Percentiles rank a stretch among this genome's conserved stretches.
phyloP scores from a whole-genome alignment of 2,113 vertebrate species.

The Gambusia affinis region DNA sequence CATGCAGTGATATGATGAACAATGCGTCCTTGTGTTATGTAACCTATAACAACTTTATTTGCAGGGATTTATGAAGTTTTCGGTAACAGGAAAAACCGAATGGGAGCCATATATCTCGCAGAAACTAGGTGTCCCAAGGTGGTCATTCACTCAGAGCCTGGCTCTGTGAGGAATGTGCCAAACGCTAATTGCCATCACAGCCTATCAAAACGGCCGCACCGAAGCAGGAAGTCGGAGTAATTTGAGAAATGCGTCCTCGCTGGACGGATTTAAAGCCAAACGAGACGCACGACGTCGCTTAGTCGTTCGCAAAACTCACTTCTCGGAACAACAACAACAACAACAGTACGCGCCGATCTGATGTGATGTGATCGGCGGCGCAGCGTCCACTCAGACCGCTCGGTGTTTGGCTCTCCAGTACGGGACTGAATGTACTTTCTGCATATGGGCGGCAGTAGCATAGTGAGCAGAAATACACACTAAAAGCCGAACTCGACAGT shows the following conservation, averaged over 20 bases:
- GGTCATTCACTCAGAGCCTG: slow-evolving; percentile 35
- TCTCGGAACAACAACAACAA: slow-evolving; percentile 15
- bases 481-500: neutral
- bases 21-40: neutral
- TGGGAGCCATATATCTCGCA: neutral
- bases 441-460: slow-evolving; percentile 70
- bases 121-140: slow-evolving; percentile 30
- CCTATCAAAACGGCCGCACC: slow-evolving; percentile 63
- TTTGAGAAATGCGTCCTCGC: slow-evolving; percentile 52
- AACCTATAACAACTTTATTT: neutral
- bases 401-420: slow-evolving; percentile 50
- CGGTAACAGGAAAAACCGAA: neutral
- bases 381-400: slow-evolving; percentile 34
- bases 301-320: slow-evolving; percentile 27
- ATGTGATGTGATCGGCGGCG: slow-evolving; percentile 21
- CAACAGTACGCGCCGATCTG: slow-evolving; percentile 16
- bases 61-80: neutral
- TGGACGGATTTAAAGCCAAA: slow-evolving; percentile 51
- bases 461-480: slow-evolving; percentile 63
- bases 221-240: slow-evolving; percentile 70
- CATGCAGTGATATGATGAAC: neutral
- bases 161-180: slow-evolving; percentile 62
- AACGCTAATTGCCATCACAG: slow-evolving; percentile 70
- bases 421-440: slow-evolving; percentile 78
- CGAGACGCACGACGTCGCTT: slow-evolving; percentile 45